Base-by-base conservation (phyloP, 2,113 vertebrate species). In the Polypterus bichir region DNA sequence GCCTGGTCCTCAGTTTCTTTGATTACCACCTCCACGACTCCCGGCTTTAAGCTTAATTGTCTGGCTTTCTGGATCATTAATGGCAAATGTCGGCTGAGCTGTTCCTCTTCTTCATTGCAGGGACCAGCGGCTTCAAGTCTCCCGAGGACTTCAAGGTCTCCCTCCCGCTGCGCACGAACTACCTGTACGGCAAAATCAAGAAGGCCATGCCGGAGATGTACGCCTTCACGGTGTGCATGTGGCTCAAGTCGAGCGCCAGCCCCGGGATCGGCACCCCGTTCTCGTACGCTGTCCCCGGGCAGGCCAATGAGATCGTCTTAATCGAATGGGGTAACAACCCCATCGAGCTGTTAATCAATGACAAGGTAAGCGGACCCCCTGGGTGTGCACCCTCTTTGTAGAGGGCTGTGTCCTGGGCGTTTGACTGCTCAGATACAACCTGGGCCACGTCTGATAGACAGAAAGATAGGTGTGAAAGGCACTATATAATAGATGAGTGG, bases 291-390 rank as follows among this genome's bases (percentile, higher is more conserved):
- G 95, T 99, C 53, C 89, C 93, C 0, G 94, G 93, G 45, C 96
- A 99, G 71, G 91, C 96, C 69, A 99, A 99, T 5, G 96, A 99
- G 80, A 96, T 99, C 1, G 96, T 98, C 65, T 87, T 99, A 54
- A 99, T 99, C 4, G 95, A 99, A 46, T 99, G 95, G 96, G 96
- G 94, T 0, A 97, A 94, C 75, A 97, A 97, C 71, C 94, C 95
- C 60, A 97, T 98, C 0, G 96, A 99, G 61, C 86, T 99, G 4
- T 86, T 99, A 2, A 90, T 99, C 66, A 99, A 98, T 0, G 95
- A 99, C 62, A 99, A 98, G 92, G 96, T 98, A 70, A 74, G 78
- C 4, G 47, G 71, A 7, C 52, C 3, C 2, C 64, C 3, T 0
- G 8, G 4, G 1, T 0, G 0, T 8, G 0, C 4, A 2, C n/a